Evolutionary conservation across 92 coral and sea anemone species (phyloP), one percentile per base, ranked within the genome.

Genomic region (Metridium senile): DNA sequence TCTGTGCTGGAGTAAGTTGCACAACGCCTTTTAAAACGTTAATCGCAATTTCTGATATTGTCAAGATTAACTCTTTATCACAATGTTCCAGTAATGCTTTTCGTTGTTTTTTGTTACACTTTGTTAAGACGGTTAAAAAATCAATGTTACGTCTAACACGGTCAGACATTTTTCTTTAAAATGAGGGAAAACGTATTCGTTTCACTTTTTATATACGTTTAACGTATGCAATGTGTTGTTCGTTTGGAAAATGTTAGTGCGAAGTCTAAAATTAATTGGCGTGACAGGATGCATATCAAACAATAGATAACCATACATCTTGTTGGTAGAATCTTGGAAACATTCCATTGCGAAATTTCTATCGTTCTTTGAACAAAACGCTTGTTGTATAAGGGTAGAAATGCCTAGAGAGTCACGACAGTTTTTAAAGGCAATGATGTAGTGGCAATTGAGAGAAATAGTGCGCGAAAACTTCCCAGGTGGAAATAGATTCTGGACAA

Each of bases 261-360:
- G 62, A 22, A 30, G 73, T 58, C 59, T 47, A 20, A 67, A 35
- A 7, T 17, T 26, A 11, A 27, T 79, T 26, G 66, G 84, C 9
- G 87, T 85, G 27, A 52, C 58, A 43, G 86, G 88, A 46, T 81
- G 72, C 46, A 84, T 68, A 33, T 79, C 93, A 69, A 77, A 75
- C 29, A 82, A 47, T n/a, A 82, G 47, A 62, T 87, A 83, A 9
- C 85, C 87, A 59, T 78, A 83, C 20, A 72, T 58, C 65, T 80
- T 69, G 43, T 47, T 57, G 17, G 88, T 83, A 26, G 92, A 85
- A 29, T 79, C 81, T n/a, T 84, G 58, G 58, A 74, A 88, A 20
- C 82, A 58, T 70, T 83, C 89, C 66, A 82, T 11, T 20, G 79
- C 75, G 56, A 83, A 79, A 27, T 58, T 45, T 20, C 74, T n/a